A percentile compares a stretch with the other conserved stretches of the same genome.
These are phyloP conservation scores for Aphelocoma coerulescens DNA, from an alignment of 2,113 vertebrate species.

Conservation along the genomic window DNA sequence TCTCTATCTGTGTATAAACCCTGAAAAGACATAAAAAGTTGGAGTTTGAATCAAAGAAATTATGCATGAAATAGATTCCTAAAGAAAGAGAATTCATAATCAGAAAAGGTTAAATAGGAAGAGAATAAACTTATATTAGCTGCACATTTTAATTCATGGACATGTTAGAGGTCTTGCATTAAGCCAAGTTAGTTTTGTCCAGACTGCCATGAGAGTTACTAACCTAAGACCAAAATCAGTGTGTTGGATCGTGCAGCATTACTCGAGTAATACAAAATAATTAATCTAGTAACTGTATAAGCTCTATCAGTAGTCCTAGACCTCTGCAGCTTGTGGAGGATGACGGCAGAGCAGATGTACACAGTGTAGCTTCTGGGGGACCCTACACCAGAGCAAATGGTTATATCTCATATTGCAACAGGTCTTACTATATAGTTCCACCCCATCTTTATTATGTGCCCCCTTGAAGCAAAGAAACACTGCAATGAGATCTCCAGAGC, in stretches of 20 bases:
- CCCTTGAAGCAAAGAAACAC: background rate
- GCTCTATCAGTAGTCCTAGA: background rate
- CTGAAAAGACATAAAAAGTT: background rate
- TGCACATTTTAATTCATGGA: background rate
- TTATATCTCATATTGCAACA: background rate
- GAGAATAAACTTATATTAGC: background rate
- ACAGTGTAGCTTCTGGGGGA: background rate
- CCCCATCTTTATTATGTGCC: background rate
- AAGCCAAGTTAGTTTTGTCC: background rate
- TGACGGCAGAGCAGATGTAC: rapidly evolving
- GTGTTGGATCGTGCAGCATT: background rate
- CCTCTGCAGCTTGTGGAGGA: background rate
- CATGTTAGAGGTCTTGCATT: background rate
- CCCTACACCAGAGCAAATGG: rapidly evolving
- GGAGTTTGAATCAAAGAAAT: background rate
- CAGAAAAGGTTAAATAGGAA: background rate
- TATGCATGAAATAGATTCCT: background rate
- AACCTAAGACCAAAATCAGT: background rate
- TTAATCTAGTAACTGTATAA: background rate
- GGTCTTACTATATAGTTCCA: background rate
- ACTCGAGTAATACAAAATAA: background rate
- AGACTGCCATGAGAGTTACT: background rate
- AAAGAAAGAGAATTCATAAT: background rate
- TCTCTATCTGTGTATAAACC: background rate
- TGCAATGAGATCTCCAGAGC: background rate